Conservation (phyloP, 2,888 invertebrate genomes). For the Sinohyriopsis cumingii region DNA sequence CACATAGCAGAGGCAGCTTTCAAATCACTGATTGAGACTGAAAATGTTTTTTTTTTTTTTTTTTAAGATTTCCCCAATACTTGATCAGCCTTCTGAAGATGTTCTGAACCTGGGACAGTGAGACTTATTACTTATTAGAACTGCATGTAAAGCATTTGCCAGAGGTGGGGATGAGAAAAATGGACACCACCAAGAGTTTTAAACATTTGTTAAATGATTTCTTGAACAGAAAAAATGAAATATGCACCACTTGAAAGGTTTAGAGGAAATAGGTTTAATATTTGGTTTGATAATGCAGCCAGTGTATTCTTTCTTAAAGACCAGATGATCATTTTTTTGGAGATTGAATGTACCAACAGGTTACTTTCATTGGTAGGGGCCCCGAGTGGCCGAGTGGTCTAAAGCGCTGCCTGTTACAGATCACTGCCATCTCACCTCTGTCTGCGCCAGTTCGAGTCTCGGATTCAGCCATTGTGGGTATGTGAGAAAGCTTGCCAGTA, state of each 20-base stretch:
- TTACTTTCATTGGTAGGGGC: slow-evolving; percentile 10
- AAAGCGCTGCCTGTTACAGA: no score
- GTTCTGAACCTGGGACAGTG: slow-evolving; percentile 14
- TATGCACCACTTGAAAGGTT: slow-evolving; percentile 5
- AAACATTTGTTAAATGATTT: slow-evolving; percentile 6
- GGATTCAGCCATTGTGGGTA: no score
- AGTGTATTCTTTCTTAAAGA: slow-evolving; percentile 5
- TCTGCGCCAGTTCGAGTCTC: no score
- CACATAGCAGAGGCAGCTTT: slow-evolving; percentile 11
- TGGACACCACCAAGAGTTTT: slow-evolving; percentile 9
- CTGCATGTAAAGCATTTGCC: slow-evolving; percentile 18
- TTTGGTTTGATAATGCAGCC: slow-evolving; percentile 1
- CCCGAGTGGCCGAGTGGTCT: no score
- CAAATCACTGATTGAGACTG: slow-evolving; percentile 4
- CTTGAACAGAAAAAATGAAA: slow-evolving; percentile 2
- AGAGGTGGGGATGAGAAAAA: slow-evolving; percentile 21
- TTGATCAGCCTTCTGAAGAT: slow-evolving; percentile 1
- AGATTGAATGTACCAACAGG: slow-evolving; percentile 1
- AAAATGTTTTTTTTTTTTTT: slow-evolving; percentile 9
- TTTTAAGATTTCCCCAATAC: slow-evolving; percentile 3
- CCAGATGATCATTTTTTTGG: neutral
- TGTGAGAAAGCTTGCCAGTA: no score
- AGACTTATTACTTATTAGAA: slow-evolving; percentile 15
- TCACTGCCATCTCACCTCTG: no score
- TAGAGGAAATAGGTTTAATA: neutral